Evolutionary conservation across 2,113 vertebrate species (phyloP).

Genomic region (Ovibos moschatus): DNA sequence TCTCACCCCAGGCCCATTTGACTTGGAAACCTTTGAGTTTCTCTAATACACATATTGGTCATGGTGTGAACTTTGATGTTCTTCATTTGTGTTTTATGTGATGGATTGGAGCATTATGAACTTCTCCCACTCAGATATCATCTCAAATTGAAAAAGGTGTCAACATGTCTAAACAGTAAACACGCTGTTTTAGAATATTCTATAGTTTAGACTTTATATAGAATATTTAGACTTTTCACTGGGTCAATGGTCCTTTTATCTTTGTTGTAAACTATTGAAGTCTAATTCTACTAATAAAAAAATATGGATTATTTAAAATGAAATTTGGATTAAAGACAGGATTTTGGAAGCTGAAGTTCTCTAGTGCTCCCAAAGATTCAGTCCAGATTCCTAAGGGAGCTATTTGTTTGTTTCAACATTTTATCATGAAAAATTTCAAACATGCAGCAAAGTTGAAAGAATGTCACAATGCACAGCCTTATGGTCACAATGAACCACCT

Average conservation of each 20-base stretch:
- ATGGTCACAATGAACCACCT: background rate
- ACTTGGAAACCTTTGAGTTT: background rate
- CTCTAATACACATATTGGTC: background rate
- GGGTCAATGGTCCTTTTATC: background rate
- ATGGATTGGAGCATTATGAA: background rate
- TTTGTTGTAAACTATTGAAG: background rate
- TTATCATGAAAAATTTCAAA: background rate
- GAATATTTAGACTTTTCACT: background rate
- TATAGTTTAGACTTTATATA: background rate
- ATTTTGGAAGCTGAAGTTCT: background rate
- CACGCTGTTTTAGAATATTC: background rate
- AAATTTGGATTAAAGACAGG: background rate
- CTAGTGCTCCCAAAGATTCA: background rate
- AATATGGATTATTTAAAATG: background rate
- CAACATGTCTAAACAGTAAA: background rate
- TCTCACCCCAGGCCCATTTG: background rate
- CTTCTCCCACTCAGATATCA: background rate
- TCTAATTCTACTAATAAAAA: background rate
- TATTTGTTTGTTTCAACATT: background rate
- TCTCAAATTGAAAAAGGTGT: conserved; percentile 5
- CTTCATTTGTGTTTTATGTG: background rate
- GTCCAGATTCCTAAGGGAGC: background rate
- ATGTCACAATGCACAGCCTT: background rate
- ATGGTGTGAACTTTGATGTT: background rate
- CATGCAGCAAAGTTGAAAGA: background rate